phyloP scores from a whole-genome alignment of 2,113 vertebrate species.

The Chamaea fasciata region DNA sequence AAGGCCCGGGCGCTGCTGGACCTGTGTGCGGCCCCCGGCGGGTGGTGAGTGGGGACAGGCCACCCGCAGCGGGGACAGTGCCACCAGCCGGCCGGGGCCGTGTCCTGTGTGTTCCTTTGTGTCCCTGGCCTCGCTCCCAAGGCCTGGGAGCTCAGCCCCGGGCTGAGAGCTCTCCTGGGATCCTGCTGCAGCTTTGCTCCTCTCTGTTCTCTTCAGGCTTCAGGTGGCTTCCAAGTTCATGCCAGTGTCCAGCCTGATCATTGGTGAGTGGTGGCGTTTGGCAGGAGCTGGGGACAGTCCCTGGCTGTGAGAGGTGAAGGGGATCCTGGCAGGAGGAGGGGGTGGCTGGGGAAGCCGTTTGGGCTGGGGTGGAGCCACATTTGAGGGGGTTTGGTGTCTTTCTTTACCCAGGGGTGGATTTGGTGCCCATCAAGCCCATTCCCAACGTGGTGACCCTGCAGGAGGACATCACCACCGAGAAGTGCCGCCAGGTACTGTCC shows the following conservation, averaged over 20 bases:
- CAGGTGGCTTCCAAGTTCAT: slow-evolving; percentile 97
- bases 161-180: not conserved
- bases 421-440: slow-evolving; percentile 92
- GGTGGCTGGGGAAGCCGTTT: accelerated
- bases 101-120: accelerated
- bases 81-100: accelerated
- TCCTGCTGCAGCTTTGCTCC: not conserved
- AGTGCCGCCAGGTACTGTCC: slow-evolving; percentile 84
- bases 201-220: slow-evolving; percentile 71
- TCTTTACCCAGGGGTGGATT: slow-evolving; percentile 80
- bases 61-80: not conserved
- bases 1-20: slow-evolving; percentile 89
- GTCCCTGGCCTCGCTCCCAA: accelerated
- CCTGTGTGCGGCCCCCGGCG: slow-evolving; percentile 92
- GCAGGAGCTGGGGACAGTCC: accelerated
- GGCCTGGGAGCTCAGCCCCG: accelerated
- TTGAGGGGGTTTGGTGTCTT: not conserved
- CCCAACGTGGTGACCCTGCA: slow-evolving; percentile 89
- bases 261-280: slow-evolving; percentile 78
- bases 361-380: not conserved
- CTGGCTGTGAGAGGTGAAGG: accelerated
- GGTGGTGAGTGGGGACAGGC: slow-evolving; percentile 78
- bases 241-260: slow-evolving; percentile 94
- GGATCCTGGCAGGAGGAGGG: not conserved
- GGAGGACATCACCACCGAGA: slow-evolving; percentile 95